These are phyloP conservation scores for Hafferia zeledoni DNA, from an alignment of 2,797 vertebrate species.

Conservation along the genomic window DNA sequence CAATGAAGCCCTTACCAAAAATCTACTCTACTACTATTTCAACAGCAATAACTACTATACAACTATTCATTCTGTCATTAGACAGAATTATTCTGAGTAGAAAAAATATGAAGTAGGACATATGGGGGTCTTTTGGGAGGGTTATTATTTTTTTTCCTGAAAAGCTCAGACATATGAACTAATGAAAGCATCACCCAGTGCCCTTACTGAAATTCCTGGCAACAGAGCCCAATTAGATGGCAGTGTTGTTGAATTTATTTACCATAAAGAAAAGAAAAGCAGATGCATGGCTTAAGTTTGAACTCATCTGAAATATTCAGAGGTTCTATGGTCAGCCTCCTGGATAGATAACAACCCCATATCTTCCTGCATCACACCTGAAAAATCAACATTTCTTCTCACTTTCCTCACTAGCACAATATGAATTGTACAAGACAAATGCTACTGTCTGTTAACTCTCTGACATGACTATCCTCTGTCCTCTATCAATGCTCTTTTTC, in stretches of 20 bases:
- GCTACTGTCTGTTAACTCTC: neutral
- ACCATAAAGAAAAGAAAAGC: neutral
- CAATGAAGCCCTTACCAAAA: neutral
- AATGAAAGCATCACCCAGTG: neutral
- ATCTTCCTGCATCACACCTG: neutral
- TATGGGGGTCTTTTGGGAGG: neutral
- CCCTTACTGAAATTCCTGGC: neutral
- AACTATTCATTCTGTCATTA: neutral
- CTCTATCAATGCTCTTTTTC: neutral
- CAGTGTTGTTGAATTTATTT: neutral
- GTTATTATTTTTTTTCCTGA: neutral
- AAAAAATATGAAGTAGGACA: neutral
- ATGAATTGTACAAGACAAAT: neutral
- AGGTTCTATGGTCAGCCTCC: neutral
- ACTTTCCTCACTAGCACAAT: neutral
- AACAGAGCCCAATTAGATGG: neutral
- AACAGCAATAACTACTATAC: neutral
- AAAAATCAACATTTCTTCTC: neutral
- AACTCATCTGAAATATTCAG: neutral
- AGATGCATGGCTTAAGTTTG: neutral
- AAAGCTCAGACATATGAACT: neutral
- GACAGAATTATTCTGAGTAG: neutral
- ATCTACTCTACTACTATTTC: neutral
- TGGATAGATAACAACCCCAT: neutral
- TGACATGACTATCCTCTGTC: neutral